phyloP scores from a whole-genome alignment of 2,888 invertebrate species.

The Leptarthrus brevirostris region DNA sequence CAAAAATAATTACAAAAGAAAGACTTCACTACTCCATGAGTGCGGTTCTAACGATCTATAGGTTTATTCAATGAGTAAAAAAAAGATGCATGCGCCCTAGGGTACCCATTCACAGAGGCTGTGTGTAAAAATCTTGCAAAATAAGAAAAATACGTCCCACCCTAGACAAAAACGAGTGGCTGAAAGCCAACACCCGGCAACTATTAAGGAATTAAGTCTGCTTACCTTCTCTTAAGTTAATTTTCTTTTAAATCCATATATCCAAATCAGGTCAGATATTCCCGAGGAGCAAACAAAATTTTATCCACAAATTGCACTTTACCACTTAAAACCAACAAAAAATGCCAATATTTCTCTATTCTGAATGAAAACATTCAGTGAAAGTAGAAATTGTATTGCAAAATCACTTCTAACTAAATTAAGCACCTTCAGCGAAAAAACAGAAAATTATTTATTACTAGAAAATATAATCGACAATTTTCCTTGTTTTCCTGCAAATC shows the following conservation, averaged over 20 bases:
- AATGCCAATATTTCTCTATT: conserved; percentile 11
- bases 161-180: conserved; percentile 3
- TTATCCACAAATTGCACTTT: conserved; percentile 5
- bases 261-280: neutral
- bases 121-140: conserved; percentile 44
- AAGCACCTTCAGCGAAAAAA: conserved; percentile 6
- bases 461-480: neutral
- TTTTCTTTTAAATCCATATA: neutral
- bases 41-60: conserved; percentile 10
- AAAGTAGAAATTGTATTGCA: neutral
- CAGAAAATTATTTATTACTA: conserved; percentile 1
- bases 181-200: conserved; percentile 15
- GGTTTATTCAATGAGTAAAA: conserved; percentile 40
- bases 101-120: conserved; percentile 38
- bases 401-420: neutral
- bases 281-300: conserved; percentile 5
- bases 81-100: conserved; percentile 38
- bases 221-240: conserved; percentile 19
- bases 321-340: neutral
- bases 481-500: conserved; percentile 19
- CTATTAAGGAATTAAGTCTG: neutral
- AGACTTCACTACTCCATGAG: neutral
- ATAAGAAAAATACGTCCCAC: conserved; percentile 31
- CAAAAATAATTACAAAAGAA: conserved; percentile 40
- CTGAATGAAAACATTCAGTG: neutral